Base-by-base conservation (phyloP, 2,797 vertebrate species). In the Leptatherina wallacei region DNA sequence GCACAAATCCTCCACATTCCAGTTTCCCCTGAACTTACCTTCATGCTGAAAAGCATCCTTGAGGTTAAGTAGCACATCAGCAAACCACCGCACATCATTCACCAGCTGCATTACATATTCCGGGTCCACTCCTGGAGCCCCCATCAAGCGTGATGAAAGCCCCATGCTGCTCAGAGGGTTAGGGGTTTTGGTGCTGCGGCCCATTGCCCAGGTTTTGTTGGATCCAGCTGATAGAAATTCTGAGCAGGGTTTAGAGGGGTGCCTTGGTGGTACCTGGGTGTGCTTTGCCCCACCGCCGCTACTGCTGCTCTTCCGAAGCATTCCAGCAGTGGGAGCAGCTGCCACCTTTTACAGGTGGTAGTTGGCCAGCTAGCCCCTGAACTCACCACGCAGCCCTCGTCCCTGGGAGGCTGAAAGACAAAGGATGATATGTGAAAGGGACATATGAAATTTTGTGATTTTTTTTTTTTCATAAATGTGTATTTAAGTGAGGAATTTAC, bases 71-170 rank as follows among this genome's bases (percentile, higher is more conserved):
- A 99, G 92, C 80, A 98, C 95, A 27, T 98, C 96, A 6, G 98
- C 97, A 75, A 99, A 98, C 87, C 92, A 95, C 61, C 97, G 94
- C 78, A 98, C 96, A 73, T 99, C 98, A 10, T 96, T 96, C 83
- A 97, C 96, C 90, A 99, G 92, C 79, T 96, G 95, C 94, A 97
- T 96, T 55, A 99, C 96, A 52, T 98, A 98, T 59, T 98, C 96
- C 1, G 97, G 96, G 85, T 98, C 97, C 85, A 95, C 96, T 81
- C 94, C 90, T 0, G 96, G 91, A 60, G 89, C 92, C 56, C 94
- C 95, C 60, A 91, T 91, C 75, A 91, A 86, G 59, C 92, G 91
- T 0, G 95, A 91, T 32, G 91, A 95, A 52, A 96, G 94, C 87
- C 95, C 96, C 81, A 96, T 91, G 73, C 94, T 95, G 89, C 90